phyloP scores from a whole-genome alignment of 64 coral and sea anemone genomes.

The Porites lutea region DNA sequence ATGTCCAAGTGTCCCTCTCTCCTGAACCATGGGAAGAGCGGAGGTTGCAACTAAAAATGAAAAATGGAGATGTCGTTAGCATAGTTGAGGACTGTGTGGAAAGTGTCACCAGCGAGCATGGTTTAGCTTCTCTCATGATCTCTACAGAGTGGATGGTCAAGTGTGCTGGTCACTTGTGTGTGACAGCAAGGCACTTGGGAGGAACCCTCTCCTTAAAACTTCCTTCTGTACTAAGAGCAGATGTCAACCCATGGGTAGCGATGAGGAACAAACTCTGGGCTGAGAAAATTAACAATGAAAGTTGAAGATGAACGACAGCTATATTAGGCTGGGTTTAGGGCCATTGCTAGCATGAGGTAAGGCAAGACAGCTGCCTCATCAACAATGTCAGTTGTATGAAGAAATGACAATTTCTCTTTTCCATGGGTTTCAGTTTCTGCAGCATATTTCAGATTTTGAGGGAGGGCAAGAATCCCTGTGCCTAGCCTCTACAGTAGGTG shows the following conservation, averaged over 20 bases:
- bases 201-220: constrained; percentile 48
- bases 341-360: too few species aligned
- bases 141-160: constrained; percentile 90
- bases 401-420: too few species aligned
- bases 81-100: constrained; percentile 45
- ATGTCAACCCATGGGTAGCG: constrained; percentile 81
- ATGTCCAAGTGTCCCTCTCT: constrained; percentile 65
- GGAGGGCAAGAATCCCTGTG: too few species aligned
- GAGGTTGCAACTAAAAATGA: constrained; percentile 62
- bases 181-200: constrained; percentile 48
- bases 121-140: constrained; percentile 73
- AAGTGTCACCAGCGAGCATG: constrained; percentile 55
- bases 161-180: constrained; percentile 72
- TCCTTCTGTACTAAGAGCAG: constrained; percentile 65
- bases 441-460: too few species aligned
- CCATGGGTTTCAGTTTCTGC: too few species aligned
- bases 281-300: constrained; percentile 32
- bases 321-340: too few species aligned
- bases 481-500: too few species aligned
- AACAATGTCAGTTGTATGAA: too few species aligned
- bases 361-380: too few species aligned
- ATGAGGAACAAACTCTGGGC: constrained; percentile 82
- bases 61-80: constrained; percentile 43
- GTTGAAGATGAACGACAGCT: not conserved
- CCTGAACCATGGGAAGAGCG: constrained; percentile 71